Evolutionary conservation across 1,140 invertebrate species (phyloP).

Genomic region (Pachyrhynchus sulphureomaculatus): DNA sequence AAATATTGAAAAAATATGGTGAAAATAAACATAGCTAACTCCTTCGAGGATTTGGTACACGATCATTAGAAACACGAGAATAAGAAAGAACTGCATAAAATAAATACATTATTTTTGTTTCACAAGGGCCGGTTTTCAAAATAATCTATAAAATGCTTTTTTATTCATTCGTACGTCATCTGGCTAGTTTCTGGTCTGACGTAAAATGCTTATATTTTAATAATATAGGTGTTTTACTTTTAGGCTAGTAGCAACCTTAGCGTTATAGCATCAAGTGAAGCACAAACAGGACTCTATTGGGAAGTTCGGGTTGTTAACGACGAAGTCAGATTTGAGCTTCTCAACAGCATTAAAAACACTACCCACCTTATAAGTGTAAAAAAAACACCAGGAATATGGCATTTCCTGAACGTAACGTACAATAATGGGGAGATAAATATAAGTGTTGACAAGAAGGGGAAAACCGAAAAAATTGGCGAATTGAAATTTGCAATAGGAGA

Average conservation of each 20-base stretch:
- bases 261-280: constrained; percentile 80
- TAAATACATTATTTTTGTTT: too few relatives aligned
- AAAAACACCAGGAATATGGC: constrained; percentile 75
- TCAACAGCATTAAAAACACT: constrained; percentile 68
- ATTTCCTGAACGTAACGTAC: constrained; percentile 76
- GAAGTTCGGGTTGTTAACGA: constrained; percentile 83
- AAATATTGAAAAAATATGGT: too few relatives aligned
- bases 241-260: constrained; percentile 81
- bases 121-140: too few relatives aligned
- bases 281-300: constrained; percentile 74
- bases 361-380: constrained; percentile 77
- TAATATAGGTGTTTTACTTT: too few relatives aligned
- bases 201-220: too few relatives aligned
- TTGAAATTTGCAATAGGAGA: constrained; percentile 58
- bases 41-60: too few relatives aligned
- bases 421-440: constrained; percentile 71
- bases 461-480: constrained; percentile 54
- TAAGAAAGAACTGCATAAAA: too few relatives aligned
- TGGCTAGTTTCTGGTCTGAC: too few relatives aligned
- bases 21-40: too few relatives aligned
- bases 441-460: constrained; percentile 72
- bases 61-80: too few relatives aligned
- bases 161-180: too few relatives aligned
- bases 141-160: too few relatives aligned
- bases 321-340: constrained; percentile 78